phyloP scores from a whole-genome alignment of 2,888 invertebrate species.

The Prenolepis imparis region DNA sequence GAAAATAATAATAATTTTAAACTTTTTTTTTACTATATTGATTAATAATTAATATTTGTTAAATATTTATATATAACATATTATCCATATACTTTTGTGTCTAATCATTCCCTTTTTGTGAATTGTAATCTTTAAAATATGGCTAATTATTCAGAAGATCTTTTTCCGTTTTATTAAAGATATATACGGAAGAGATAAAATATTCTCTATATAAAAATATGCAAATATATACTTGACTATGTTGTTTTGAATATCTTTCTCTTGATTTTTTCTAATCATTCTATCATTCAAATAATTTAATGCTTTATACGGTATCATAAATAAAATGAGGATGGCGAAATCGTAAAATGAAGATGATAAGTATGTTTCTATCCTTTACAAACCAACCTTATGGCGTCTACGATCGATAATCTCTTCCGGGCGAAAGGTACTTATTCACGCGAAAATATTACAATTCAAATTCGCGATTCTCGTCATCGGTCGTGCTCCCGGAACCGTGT shows the following conservation, averaged over 20 bases:
- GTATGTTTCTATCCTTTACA: constrained; percentile 5
- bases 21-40: background rate
- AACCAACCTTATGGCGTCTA: background rate
- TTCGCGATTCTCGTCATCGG: background rate
- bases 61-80: background rate
- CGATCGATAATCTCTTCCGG: constrained; percentile 7
- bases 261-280: background rate
- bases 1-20: background rate
- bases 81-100: background rate
- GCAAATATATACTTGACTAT: background rate
- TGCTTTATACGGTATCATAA: constrained; percentile 5
- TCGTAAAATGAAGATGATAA: constrained; percentile 12
- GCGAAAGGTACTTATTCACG: constrained; percentile 1
- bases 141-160: background rate
- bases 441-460: background rate
- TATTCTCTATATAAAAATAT: background rate
- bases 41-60: background rate
- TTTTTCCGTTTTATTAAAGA: background rate
- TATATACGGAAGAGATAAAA: too few species aligned
- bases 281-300: background rate
- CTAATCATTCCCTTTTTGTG: background rate
- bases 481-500: constrained; percentile 28
- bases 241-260: background rate
- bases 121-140: background rate
- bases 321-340: background rate